Evolutionary conservation across 2,797 vertebrate genomes (phyloP).

Genomic region (Ispidina lecontei): DNA sequence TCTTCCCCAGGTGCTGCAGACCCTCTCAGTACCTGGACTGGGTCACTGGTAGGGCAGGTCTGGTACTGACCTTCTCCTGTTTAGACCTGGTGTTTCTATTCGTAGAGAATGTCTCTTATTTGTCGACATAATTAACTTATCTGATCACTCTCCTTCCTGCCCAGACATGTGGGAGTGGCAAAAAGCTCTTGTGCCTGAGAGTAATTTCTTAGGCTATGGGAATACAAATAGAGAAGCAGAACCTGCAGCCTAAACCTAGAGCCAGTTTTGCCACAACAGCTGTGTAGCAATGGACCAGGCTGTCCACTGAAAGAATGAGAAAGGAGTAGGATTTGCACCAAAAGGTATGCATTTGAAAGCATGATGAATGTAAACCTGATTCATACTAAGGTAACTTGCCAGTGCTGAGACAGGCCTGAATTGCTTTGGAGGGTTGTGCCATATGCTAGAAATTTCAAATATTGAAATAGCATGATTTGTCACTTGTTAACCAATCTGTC

Average conservation of each 20-base stretch:
- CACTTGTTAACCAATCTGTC: slow-evolving; percentile 2
- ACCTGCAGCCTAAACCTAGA: not conserved
- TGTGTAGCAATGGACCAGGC: slow-evolving; percentile 15
- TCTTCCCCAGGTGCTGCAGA: not conserved
- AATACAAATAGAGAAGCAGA: not conserved
- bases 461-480: not conserved
- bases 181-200: not conserved
- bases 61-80: not conserved
- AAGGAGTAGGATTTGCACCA: slow-evolving; percentile 41
- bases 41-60: not conserved
- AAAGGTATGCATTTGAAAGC: slow-evolving; percentile 31
- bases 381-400: slow-evolving; percentile 4
- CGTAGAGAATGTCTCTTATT: not conserved
- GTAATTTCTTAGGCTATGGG: slow-evolving; percentile 21
- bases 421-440: slow-evolving; percentile 12
- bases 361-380: slow-evolving; percentile 12
- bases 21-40: not conserved
- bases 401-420: not conserved
- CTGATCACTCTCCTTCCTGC: slow-evolving; percentile 25
- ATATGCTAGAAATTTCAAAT: not conserved
- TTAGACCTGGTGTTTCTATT: not conserved
- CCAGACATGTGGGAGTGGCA: slow-evolving; percentile 22
- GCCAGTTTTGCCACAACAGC: not conserved
- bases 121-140: slow-evolving; percentile 23
- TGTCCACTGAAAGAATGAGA: slow-evolving; percentile 28